Evolutionary conservation across 2,888 invertebrate genomes (phyloP).

Genomic region (Drosophila stalkeri): DNA sequence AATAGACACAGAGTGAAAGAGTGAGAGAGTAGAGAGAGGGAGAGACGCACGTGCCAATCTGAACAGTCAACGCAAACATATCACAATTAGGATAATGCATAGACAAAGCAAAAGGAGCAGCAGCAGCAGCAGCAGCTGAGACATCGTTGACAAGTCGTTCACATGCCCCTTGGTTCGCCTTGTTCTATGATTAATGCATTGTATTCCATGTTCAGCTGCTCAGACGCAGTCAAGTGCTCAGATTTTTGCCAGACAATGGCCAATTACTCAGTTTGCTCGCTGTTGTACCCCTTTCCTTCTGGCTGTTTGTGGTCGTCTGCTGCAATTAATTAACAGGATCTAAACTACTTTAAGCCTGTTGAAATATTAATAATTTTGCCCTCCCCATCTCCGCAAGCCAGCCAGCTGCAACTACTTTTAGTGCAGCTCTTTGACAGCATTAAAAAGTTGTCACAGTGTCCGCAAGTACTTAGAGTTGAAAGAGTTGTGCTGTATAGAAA

Average conservation of each 20-base stretch:
- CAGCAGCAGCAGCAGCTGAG: conserved; percentile 33
- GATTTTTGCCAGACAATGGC: conserved; percentile 35
- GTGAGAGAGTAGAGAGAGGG: not conserved
- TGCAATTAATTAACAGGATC: conserved; percentile 42
- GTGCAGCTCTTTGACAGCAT: conserved; percentile 42
- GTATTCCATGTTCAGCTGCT: conserved; percentile 30
- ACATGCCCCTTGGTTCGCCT: conserved; percentile 41
- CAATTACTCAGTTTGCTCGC: conserved; percentile 42
- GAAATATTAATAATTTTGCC: conserved; percentile 22
- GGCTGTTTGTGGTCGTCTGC: conserved; percentile 1
- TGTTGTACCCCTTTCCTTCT: not conserved
- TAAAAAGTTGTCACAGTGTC: conserved; percentile 39
- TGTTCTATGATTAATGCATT: conserved; percentile 68
- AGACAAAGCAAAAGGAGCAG: conserved; percentile 37
- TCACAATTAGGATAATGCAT: conserved; percentile 72
- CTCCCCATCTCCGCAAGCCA: too few species aligned
- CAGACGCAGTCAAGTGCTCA: conserved; percentile 42
- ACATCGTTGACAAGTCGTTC: conserved; percentile 51
- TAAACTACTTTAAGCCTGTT: conserved; percentile 23
- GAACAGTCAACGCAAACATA: conserved; percentile 38
- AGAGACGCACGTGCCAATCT: conserved; percentile 51
- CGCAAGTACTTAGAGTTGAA: conserved; percentile 25
- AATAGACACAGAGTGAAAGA: not conserved
- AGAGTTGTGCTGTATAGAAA: not conserved
- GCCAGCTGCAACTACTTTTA: not conserved